Evolutionary conservation across 2,797 vertebrate species (phyloP).

Genomic region (Parambassis ranga): DNA sequence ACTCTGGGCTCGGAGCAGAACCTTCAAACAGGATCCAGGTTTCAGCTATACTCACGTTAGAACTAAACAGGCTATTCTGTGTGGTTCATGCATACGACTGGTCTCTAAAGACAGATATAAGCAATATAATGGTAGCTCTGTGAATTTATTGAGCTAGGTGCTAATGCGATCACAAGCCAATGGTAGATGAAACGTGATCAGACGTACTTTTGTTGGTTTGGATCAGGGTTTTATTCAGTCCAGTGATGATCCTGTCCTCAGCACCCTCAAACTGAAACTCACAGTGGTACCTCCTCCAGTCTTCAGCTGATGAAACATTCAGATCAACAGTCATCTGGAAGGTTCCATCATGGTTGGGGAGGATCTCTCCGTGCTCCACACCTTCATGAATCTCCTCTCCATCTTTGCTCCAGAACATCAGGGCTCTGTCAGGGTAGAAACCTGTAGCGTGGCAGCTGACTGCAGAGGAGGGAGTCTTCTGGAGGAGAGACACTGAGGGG

Average conservation of each 20-base stretch:
- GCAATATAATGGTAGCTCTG: too few relatives aligned
- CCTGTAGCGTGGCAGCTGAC: background rate
- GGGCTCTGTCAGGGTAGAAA: background rate
- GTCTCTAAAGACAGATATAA: too few relatives aligned
- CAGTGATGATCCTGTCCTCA: background rate
- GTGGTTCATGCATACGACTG: too few relatives aligned
- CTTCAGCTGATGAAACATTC: background rate
- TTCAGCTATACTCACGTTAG: too few relatives aligned
- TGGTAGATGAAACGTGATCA: too few relatives aligned
- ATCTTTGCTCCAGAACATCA: background rate
- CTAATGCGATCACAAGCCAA: too few relatives aligned
- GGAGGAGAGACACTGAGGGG: slow-evolving; percentile 42
- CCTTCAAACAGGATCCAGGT: too few relatives aligned
- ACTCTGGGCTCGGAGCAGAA: too few relatives aligned
- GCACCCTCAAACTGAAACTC: slow-evolving; percentile 13
- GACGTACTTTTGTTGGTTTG: background rate
- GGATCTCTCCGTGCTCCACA: background rate
- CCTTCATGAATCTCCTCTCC: background rate
- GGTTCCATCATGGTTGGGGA: slow-evolving; percentile 25
- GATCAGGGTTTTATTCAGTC: background rate
- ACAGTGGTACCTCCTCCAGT: slow-evolving; percentile 24
- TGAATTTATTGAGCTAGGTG: too few relatives aligned
- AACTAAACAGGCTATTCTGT: too few relatives aligned
- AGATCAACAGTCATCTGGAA: slow-evolving; percentile 36
- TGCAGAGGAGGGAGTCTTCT: slow-evolving; percentile 15